Conservation (phyloP, 2,797 vertebrate genomes). For the Hyperoplus immaculatus region DNA sequence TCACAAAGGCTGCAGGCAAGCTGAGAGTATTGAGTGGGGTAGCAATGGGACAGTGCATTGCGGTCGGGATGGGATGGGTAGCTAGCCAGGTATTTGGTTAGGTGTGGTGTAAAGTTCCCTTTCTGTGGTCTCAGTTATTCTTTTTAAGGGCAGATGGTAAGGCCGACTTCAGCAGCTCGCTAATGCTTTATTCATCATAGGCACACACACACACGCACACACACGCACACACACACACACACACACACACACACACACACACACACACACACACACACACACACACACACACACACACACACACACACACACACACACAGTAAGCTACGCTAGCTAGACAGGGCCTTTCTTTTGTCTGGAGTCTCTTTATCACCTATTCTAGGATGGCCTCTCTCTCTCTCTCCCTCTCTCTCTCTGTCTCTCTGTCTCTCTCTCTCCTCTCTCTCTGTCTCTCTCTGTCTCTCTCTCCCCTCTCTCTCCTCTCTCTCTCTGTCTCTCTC, state of each 20-base stretch:
- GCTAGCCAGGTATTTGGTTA: slow-evolving; percentile 32
- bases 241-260: no score
- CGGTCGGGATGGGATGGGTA: slow-evolving; percentile 7
- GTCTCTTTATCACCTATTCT: slow-evolving; percentile 67
- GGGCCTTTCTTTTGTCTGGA: slow-evolving; percentile 63
- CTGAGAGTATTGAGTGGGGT: not conserved
- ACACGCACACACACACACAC: no score
- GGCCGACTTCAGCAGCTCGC: slow-evolving; percentile 43
- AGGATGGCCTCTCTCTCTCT: slow-evolving; percentile 45
- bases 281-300: no score
- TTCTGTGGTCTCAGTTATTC: slow-evolving; percentile 41
- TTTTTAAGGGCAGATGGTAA: slow-evolving; percentile 63
- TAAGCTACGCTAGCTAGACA: slow-evolving; percentile 45
- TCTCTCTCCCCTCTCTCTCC: slow-evolving; percentile 26
- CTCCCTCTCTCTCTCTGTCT: slow-evolving; percentile 20
- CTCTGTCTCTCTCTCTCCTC: no score
- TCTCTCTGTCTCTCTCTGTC: no score
- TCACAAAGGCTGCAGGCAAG: slow-evolving; percentile 16
- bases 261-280: no score
- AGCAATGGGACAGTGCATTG: not conserved
- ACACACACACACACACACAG: not conserved
- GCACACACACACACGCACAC: not conserved
- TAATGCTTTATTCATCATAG: slow-evolving; percentile 76
- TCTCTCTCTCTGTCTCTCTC: slow-evolving; percentile 36
- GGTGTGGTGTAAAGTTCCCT: slow-evolving; percentile 62